These are phyloP conservation scores for Cacatua alba DNA, from an alignment of 2,113 vertebrate species.

Conservation along the genomic window DNA sequence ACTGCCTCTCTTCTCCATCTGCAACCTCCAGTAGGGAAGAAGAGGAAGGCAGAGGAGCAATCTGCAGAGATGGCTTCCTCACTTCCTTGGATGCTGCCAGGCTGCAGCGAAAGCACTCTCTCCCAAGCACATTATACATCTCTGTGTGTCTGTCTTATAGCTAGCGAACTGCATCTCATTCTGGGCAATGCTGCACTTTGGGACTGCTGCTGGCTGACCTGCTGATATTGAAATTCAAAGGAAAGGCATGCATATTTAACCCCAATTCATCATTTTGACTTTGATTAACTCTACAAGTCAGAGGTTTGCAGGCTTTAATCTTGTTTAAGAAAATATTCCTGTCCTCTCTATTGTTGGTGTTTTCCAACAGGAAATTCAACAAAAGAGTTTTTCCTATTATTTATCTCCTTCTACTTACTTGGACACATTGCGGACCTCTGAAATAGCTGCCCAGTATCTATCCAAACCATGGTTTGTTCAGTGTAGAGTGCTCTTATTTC, in stretches of 20 bases:
- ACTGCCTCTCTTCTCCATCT: neutral
- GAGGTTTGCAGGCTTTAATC: constrained; percentile 28
- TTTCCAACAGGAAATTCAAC: neutral
- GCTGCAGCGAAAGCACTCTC: neutral
- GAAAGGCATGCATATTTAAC: constrained; percentile 48
- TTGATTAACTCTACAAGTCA: constrained; percentile 50
- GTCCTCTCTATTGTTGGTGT: neutral
- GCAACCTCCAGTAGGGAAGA: neutral
- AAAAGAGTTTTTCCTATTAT: neutral
- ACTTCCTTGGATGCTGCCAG: neutral
- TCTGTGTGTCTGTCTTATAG: neutral
- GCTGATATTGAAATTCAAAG: neutral
- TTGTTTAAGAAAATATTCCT: constrained; percentile 26
- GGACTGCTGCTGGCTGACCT: neutral
- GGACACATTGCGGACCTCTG: neutral
- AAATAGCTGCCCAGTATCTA: neutral
- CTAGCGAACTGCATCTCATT: neutral
- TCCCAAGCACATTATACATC: fast-evolving
- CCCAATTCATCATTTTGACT: constrained; percentile 47
- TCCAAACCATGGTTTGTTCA: neutral
- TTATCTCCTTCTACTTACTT: neutral
- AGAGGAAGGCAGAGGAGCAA: neutral
- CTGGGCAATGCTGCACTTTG: neutral
- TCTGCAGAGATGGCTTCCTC: neutral
- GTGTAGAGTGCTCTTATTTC: neutral